Conservation (phyloP, 1,140 invertebrate species). For the Leptonema lineaticorne region DNA sequence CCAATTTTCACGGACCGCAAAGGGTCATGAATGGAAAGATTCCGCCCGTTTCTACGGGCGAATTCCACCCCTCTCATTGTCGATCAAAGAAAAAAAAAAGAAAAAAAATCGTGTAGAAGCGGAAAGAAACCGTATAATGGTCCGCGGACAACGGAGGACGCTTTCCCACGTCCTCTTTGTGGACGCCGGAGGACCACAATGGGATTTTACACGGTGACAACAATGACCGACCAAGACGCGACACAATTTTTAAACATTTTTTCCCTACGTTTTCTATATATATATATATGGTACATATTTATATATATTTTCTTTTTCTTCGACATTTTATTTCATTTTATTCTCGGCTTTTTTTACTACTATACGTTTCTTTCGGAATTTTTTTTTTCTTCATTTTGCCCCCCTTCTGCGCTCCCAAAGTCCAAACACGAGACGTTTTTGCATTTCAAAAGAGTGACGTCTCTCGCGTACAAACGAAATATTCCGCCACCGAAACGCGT, state of each 20-base stretch:
- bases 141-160: conserved; percentile 1
- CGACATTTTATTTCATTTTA: too few species aligned
- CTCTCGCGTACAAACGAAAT: too few species aligned
- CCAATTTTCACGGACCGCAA: conserved; percentile 3
- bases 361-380: too few species aligned
- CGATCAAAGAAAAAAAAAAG: too few species aligned
- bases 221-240: conserved; percentile 23
- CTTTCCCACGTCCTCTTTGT: conserved; percentile 34
- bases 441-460: conserved; percentile 33
- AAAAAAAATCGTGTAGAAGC: too few species aligned
- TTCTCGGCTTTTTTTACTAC: too few species aligned
- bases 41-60: neutral
- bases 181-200: conserved; percentile 26
- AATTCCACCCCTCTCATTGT: neutral
- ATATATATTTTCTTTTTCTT: too few species aligned
- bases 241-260: conserved; percentile 22
- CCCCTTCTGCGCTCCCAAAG: neutral
- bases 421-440: conserved; percentile 24
- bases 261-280: neutral
- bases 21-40: neutral
- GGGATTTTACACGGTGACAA: conserved; percentile 36
- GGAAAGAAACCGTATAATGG: neutral
- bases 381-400: neutral
- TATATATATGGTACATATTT: too few species aligned
- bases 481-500: neutral